Conservation (phyloP, 2,888 invertebrate species). For the Zygaena filipendulae region DNA sequence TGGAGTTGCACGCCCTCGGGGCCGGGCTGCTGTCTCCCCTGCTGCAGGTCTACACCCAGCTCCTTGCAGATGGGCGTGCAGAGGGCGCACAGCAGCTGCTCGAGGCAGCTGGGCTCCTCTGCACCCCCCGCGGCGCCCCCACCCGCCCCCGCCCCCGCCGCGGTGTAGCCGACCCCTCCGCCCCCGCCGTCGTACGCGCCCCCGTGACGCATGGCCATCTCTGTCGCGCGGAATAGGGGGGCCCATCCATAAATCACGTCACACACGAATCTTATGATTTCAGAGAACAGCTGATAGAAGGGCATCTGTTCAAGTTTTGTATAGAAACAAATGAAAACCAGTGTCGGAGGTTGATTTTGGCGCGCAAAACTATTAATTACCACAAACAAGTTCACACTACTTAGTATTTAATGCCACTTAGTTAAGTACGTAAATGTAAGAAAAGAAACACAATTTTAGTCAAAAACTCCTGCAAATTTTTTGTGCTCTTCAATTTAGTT, state of each 20-base stretch:
- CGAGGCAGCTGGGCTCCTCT: slow-evolving; percentile 44
- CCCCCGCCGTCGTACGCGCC: slow-evolving; percentile 43
- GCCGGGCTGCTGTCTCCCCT: slow-evolving; percentile 30
- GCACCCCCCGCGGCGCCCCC: slow-evolving; percentile 14
- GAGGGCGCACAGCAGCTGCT: slow-evolving; percentile 54
- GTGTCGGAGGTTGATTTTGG: too few relatives aligned
- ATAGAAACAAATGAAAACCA: too few relatives aligned
- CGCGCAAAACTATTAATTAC: too few relatives aligned
- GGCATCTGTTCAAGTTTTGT: too few relatives aligned
- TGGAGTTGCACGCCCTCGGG: slow-evolving; percentile 50
- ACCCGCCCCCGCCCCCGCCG: slow-evolving; percentile 13
- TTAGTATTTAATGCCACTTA: too few relatives aligned
- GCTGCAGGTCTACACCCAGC: slow-evolving; percentile 50
- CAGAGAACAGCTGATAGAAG: too few relatives aligned
- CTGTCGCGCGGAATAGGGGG: slow-evolving; percentile 28
- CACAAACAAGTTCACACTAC: too few relatives aligned
- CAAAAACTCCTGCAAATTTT: too few relatives aligned
- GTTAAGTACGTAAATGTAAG: too few relatives aligned
- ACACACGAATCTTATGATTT: too few relatives aligned
- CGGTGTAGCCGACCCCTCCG: slow-evolving; percentile 24
- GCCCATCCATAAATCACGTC: neutral
- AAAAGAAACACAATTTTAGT: too few relatives aligned
- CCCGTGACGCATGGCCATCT: slow-evolving; percentile 48
- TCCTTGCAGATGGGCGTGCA: slow-evolving; percentile 63
- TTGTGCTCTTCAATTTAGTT: too few relatives aligned